Evolutionary conservation across 2,888 invertebrate species (phyloP).

Genomic region (Meiosimyza decipiens): DNA sequence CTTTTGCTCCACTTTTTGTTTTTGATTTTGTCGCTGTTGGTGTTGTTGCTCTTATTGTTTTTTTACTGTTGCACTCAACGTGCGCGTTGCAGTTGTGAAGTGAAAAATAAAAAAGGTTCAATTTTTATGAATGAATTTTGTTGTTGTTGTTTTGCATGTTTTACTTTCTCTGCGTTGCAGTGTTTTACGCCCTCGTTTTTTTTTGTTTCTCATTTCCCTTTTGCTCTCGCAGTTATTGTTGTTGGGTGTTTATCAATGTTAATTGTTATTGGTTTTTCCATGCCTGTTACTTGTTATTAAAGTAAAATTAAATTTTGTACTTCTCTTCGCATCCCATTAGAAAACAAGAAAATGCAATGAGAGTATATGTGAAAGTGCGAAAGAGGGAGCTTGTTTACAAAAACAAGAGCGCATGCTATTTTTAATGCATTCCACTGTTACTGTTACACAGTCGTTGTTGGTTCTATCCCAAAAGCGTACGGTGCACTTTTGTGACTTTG

Average conservation of each 20-base stretch:
- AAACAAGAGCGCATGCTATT: too few species aligned
- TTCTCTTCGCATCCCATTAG: neutral
- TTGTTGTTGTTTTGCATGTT: constrained; percentile 3
- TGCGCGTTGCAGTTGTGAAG: constrained; percentile 1
- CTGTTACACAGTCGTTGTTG: too few species aligned
- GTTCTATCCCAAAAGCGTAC: too few species aligned
- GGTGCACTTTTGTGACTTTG: too few species aligned
- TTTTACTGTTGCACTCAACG: constrained; percentile 17
- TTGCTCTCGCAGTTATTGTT: constrained; percentile 7
- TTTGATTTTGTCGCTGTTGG: constrained; percentile 15
- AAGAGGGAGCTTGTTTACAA: too few species aligned
- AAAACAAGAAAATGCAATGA: too few species aligned
- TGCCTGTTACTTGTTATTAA: neutral
- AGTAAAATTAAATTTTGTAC: neutral
- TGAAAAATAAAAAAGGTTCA: neutral
- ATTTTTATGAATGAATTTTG: constrained; percentile 32
- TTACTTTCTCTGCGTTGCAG: constrained; percentile 14
- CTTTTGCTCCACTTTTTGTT: constrained; percentile 10
- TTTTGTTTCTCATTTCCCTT: neutral
- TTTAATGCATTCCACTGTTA: too few species aligned
- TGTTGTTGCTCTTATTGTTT: constrained; percentile 24
- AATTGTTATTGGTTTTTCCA: constrained; percentile 3
- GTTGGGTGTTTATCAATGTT: neutral
- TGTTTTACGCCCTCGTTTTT: constrained; percentile 25
- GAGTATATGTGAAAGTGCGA: too few species aligned